These are phyloP conservation scores for Apamea anceps DNA, from an alignment of 2,888 invertebrate species.

Conservation along the genomic window DNA sequence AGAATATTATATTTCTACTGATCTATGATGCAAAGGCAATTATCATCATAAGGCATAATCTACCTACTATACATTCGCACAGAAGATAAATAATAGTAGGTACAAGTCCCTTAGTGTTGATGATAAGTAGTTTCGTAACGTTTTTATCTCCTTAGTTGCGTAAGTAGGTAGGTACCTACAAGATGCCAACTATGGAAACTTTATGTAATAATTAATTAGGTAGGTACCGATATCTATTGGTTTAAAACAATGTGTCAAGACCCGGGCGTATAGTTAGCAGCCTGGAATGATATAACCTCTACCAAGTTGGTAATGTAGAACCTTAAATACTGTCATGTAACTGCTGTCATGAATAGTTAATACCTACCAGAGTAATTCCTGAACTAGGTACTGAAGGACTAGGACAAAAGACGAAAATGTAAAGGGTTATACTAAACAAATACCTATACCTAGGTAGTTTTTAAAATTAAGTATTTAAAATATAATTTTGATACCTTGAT, in stretches of 20 bases:
- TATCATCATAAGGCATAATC: no score
- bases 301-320: not conserved
- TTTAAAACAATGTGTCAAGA: not conserved
- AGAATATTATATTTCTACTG: no score
- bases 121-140: conserved; percentile 6
- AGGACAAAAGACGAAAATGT: not conserved
- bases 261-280: not conserved
- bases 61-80: no score
- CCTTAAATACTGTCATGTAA: no score
- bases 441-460: not conserved
- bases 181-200: not conserved
- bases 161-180: not conserved
- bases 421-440: not conserved
- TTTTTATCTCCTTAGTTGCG: conserved; percentile 2
- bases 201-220: not conserved
- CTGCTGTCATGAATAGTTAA: not conserved
- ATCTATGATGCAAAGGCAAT: no score
- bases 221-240: not conserved
- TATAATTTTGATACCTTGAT: not conserved
- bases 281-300: not conserved
- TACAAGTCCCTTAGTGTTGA: no score
- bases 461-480: not conserved
- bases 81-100: no score
- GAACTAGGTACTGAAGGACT: not conserved
- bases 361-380: not conserved